Conservation (phyloP, 2,797 vertebrate species). For the Phoxinus dragarum region DNA sequence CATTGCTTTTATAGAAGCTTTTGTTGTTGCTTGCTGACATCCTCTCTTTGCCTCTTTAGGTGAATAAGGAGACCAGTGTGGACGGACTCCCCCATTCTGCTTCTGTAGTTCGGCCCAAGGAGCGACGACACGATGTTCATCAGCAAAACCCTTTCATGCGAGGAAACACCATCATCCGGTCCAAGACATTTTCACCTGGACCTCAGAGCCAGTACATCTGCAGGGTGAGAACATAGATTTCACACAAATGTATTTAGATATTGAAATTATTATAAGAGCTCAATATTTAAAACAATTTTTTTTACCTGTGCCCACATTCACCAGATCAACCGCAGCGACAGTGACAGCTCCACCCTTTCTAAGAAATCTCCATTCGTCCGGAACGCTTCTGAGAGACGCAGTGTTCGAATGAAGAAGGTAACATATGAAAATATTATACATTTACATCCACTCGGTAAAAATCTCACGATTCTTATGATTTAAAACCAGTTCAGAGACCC, state of each 20-base stretch:
- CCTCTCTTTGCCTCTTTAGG: slow-evolving; percentile 66
- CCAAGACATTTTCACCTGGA: slow-evolving; percentile 97
- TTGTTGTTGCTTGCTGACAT: neutral
- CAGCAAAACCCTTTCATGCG: slow-evolving; percentile 88
- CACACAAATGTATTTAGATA: neutral
- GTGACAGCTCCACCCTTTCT: slow-evolving; percentile 95
- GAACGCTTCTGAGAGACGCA: slow-evolving; percentile 94
- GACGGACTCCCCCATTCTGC: slow-evolving; percentile 76
- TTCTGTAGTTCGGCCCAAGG: slow-evolving; percentile 91
- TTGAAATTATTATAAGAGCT: neutral
- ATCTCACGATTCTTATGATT: neutral
- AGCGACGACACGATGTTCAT: slow-evolving; percentile 82
- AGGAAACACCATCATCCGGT: slow-evolving; percentile 95
- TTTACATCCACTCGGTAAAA: neutral
- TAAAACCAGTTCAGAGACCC: neutral
- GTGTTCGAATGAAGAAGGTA: slow-evolving; percentile 95
- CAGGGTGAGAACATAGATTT: slow-evolving; percentile 79
- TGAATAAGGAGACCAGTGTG: slow-evolving; percentile 95
- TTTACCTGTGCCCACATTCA: neutral
- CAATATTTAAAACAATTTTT: neutral
- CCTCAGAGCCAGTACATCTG: slow-evolving; percentile 98
- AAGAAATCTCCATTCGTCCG: slow-evolving; percentile 94
- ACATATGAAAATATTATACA: neutral
- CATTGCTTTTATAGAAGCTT: neutral
- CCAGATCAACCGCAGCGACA: slow-evolving; percentile 96